phyloP scores from a whole-genome alignment of 2,888 invertebrate genomes.

The Synergus gifuensis region DNA sequence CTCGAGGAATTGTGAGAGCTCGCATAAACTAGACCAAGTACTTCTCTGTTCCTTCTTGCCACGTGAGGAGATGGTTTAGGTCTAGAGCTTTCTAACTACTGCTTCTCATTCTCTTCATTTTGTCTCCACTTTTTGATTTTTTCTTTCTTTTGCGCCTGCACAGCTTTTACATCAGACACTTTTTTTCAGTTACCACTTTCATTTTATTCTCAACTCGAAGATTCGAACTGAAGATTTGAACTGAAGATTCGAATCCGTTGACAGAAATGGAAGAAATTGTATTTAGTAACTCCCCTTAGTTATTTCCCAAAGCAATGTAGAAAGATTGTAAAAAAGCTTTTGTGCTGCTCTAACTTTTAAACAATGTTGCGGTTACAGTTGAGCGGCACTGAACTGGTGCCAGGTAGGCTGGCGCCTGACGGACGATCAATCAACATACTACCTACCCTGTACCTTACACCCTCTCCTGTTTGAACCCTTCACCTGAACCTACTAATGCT shows the following conservation, averaged over 20 bases:
- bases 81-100: conserved; percentile 28
- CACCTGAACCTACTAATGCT: conserved; percentile 55
- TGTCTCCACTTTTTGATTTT: conserved; percentile 6
- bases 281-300: background rate
- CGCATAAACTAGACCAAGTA: conserved; percentile 40
- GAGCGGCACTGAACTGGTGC: conserved; percentile 73
- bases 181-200: background rate
- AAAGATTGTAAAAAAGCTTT: background rate
- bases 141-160: background rate
- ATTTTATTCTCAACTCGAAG: background rate
- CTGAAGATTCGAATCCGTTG: too few relatives aligned
- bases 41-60: background rate
- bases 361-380: conserved; percentile 57
- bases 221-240: too few relatives aligned
- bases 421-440: conserved; percentile 76
- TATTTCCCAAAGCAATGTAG: background rate
- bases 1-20: conserved; percentile 27
- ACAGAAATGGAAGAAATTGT: too few relatives aligned
- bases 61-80: conserved; percentile 27
- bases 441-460: conserved; percentile 63
- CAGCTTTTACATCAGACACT: background rate
- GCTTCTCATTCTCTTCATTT: conserved; percentile 32
- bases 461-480: conserved; percentile 51
- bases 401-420: conserved; percentile 76
- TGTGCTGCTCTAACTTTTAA: background rate